These are phyloP conservation scores for Gadus chalcogrammus DNA, from an alignment of 2,113 vertebrate species.

Conservation along the genomic window DNA sequence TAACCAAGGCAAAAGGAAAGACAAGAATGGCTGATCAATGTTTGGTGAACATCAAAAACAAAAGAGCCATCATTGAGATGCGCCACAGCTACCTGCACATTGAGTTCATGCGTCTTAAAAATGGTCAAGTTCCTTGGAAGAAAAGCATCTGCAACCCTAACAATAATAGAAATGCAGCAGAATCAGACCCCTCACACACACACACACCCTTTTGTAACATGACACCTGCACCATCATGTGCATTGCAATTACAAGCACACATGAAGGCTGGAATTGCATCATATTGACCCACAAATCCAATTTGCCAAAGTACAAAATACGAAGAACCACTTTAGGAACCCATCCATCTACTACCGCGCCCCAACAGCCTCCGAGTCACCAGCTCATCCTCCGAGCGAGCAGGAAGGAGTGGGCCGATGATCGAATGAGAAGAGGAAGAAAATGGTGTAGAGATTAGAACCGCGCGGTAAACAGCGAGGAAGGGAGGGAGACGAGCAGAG, in stretches of 20 bases:
- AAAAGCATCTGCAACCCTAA: too few relatives aligned
- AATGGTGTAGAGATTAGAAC: neutral
- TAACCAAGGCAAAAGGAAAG: neutral
- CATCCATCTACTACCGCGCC: conserved; percentile 3
- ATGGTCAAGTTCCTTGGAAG: too few relatives aligned
- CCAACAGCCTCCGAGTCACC: conserved; percentile 1
- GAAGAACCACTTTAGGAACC: conserved; percentile 13
- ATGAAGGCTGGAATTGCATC: conserved; percentile 6
- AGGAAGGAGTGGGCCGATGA: neutral
- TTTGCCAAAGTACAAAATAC: conserved; percentile 10
- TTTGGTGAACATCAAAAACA: conserved; percentile 1
- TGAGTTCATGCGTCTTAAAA: too few relatives aligned
- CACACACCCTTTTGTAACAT: too few relatives aligned
- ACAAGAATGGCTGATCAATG: neutral
- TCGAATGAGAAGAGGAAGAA: too few relatives aligned
- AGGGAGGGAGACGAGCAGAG: neutral
- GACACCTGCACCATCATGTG: neutral
- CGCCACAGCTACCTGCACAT: neutral
- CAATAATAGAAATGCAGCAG: too few relatives aligned
- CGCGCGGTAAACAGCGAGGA: neutral
- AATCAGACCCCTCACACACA: too few relatives aligned
- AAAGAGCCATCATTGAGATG: neutral
- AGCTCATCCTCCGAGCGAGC: neutral
- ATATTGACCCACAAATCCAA: conserved; percentile 29
- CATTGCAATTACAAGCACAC: conserved; percentile 4